phyloP scores from a whole-genome alignment of 2,797 vertebrate genomes.

The Chelidonichthys spinosus region DNA sequence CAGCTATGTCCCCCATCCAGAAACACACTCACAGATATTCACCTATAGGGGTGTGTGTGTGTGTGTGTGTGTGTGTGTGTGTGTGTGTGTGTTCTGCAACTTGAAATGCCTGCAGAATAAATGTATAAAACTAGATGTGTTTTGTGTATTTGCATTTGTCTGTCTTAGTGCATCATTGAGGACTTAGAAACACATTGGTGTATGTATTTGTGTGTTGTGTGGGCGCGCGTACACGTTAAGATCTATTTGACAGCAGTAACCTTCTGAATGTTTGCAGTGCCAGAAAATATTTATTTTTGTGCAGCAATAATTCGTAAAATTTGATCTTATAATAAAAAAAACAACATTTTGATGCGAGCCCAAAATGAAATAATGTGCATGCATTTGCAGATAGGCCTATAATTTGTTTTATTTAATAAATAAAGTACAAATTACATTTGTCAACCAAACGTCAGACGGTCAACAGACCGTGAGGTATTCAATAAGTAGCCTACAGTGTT shows the following conservation, averaged over 20 bases:
- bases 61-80: not conserved
- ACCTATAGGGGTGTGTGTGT: conserved; percentile 12
- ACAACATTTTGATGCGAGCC: not conserved
- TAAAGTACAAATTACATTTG: conserved; percentile 87
- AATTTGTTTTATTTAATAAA: conserved; percentile 88
- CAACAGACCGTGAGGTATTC: conserved; percentile 95
- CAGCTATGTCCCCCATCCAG: conserved; percentile 68
- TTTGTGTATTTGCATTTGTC: not conserved
- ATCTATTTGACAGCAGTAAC: not conserved
- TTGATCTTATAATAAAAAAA: not conserved
- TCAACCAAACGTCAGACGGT: conserved; percentile 90
- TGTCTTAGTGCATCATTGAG: not conserved
- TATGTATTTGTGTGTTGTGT: not conserved
- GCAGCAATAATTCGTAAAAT: not conserved
- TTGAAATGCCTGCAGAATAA: not conserved
- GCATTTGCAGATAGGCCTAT: conserved; percentile 75
- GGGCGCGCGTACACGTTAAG: not conserved
- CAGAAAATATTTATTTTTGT: not conserved
- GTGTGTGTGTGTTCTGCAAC: conserved; percentile 27
- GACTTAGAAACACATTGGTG: not conserved
- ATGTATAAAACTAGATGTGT: no score
- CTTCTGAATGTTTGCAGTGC: not conserved
- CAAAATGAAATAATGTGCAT: conserved; percentile 35
- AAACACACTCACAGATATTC: conserved; percentile 23
- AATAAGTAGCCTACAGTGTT: conserved; percentile 83